phyloP scores from a whole-genome alignment of 2,113 vertebrate genomes.

The Crotalus viridis region DNA sequence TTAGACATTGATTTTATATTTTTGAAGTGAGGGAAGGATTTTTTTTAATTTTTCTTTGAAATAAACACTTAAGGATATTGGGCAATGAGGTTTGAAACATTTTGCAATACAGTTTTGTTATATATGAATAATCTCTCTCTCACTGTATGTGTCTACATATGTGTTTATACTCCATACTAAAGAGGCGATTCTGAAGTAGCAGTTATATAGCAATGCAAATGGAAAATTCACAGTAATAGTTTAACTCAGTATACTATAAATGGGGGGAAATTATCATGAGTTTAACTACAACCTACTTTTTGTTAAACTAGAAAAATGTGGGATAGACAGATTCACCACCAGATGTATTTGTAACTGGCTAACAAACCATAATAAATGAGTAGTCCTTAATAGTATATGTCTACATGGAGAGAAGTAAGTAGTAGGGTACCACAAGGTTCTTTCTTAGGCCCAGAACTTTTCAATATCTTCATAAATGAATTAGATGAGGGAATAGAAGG shows the following conservation, averaged over 20 bases:
- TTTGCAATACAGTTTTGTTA: background rate
- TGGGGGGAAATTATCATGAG: background rate
- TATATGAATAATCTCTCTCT: background rate
- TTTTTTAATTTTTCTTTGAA: background rate
- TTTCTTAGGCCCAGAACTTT: no score
- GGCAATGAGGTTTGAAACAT: background rate
- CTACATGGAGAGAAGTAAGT: no score
- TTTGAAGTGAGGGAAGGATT: background rate
- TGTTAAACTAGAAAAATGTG: no score
- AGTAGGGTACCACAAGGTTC: no score
- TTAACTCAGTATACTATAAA: constrained; percentile 11
- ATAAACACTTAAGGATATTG: background rate
- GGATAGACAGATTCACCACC: no score
- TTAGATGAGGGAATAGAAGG: no score
- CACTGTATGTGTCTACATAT: background rate
- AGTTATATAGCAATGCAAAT: background rate
- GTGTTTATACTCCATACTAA: rapidly evolving
- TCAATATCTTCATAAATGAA: no score
- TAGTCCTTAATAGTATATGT: no score
- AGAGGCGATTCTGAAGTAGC: background rate
- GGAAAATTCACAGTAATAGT: background rate
- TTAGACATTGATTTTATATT: background rate
- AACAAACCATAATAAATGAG: no score
- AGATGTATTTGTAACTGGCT: no score
- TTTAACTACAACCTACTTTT: background rate